phyloP scores from a whole-genome alignment of 1,140 invertebrate species.

The Bombus difficillimus region DNA sequence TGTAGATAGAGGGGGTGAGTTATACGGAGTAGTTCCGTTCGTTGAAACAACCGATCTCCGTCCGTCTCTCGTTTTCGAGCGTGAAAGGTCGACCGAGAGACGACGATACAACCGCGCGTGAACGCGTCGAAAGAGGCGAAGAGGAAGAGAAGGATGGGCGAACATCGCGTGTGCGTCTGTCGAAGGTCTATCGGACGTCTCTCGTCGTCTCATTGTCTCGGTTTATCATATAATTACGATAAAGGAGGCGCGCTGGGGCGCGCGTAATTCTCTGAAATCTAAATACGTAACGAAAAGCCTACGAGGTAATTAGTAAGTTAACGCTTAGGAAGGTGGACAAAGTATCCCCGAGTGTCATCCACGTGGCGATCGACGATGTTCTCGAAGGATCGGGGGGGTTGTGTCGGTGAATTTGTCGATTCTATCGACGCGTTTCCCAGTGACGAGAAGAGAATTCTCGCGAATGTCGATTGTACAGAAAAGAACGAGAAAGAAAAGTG shows the following conservation, averaged over 20 bases:
- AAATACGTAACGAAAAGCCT: conserved; percentile 67
- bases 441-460: not conserved
- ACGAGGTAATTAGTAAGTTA: conserved; percentile 52
- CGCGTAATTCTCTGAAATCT: conserved; percentile 36
- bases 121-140: not conserved
- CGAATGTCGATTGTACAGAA: conserved; percentile 50
- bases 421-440: not conserved
- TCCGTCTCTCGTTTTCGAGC: conserved; percentile 29
- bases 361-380: not conserved
- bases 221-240: not conserved
- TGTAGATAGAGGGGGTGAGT: conserved; percentile 66
- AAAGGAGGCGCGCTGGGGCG: conserved; percentile 10
- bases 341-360: conserved; percentile 42
- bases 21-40: conserved; percentile 49
- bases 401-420: not conserved
- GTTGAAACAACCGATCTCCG: conserved; percentile 22
- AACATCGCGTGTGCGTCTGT: not conserved
- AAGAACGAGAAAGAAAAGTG: not conserved
- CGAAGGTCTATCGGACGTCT: not conserved
- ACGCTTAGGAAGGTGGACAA: conserved; percentile 44
- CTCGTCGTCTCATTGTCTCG: conserved; percentile 9
- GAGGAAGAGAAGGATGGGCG: too few relatives aligned
- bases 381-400: not conserved
- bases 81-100: conserved; percentile 14
- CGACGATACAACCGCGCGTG: not conserved